Evolutionary conservation across 2,113 vertebrate genomes (phyloP), one percentile per base, ranked within the genome.

Genomic region (Tapirus terrestris): DNA sequence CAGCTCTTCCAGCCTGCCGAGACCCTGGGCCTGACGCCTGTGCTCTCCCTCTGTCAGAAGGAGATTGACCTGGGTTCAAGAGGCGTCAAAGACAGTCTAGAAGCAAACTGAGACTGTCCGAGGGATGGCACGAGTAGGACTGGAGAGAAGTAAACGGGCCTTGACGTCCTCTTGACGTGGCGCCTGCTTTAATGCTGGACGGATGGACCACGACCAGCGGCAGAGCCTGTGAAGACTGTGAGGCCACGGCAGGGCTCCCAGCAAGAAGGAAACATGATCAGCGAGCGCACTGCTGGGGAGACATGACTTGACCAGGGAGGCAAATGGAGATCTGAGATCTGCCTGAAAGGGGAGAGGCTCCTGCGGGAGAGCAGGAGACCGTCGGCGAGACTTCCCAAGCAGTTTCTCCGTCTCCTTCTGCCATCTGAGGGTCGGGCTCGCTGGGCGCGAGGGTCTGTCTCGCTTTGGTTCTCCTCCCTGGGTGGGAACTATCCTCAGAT

Each of bases 301-400:
- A 39, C 8, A 8, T 0, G 16, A 61, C 56, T 56, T 58, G 70
- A 75, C 45, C 8, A 23, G 0, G 1, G 60, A 43, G 31, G 27
- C 12, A 65, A 48, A 17, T 5, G 56, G 67, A 67, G 29, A 61
- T 14, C 31, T 0, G 0, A 68, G 31, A 20, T 11, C 43, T 23
- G 68, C 25, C 3, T 27, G 31, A 48, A 76, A 43, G 53, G 36
- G n/a, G 53, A 29, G 51, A 18, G 20, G 61, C 9, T 12, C 25
- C 36, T 4, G 5, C 3, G 7, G 14, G n/a, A 56, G 27, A 56
- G 5, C 0, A 1, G 75, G 16, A 3, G 8, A 3, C 0, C 1
- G 2, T 20, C 0, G 6, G 8, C 5, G 13, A 23, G 39, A 25
- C 12, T 7, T 18, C 65, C 43, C 31, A 25, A 14, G 58, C 3